These are phyloP conservation scores for Pangasius macronema DNA, from an alignment of 2,797 vertebrate species.

Conservation along the genomic window DNA sequence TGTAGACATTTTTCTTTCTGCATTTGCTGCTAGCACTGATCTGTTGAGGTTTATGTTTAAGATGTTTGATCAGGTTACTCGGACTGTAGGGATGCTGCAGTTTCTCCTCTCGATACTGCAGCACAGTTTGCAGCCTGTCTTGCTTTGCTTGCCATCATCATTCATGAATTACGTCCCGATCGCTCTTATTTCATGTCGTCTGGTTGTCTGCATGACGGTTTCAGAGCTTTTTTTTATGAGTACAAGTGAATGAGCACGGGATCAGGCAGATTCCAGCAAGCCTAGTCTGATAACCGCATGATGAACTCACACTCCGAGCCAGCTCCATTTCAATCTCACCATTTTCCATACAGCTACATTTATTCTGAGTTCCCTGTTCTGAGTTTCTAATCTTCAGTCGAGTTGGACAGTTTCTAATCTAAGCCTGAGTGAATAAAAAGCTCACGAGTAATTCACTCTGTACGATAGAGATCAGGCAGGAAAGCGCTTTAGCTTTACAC, in stretches of 20 bases:
- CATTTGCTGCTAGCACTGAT: not conserved
- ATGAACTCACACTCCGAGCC: not conserved
- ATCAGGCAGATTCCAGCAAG: not conserved
- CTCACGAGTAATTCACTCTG: constrained; percentile 19
- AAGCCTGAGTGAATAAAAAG: constrained; percentile 2
- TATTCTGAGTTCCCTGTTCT: not conserved
- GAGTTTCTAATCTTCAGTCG: not conserved
- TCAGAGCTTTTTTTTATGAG: not conserved
- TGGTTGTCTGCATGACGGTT: not conserved
- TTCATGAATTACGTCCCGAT: not conserved
- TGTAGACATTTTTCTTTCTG: not conserved
- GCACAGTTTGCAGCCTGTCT: not conserved
- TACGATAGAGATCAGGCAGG: constrained; percentile 18
- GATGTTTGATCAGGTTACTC: not conserved
- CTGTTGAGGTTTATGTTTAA: not conserved
- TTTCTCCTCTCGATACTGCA: not conserved
- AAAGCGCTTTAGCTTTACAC: not conserved
- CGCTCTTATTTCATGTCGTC: not conserved
- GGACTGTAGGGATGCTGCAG: not conserved
- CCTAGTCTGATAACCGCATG: not conserved
- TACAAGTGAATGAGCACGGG: not conserved
- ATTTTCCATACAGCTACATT: not conserved
- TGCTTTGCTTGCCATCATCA: not conserved
- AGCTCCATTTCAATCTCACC: not conserved
- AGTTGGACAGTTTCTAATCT: constrained; percentile 27